Evolutionary conservation across 1,140 invertebrate species (phyloP).

Genomic region (Eulimnadia texana): DNA sequence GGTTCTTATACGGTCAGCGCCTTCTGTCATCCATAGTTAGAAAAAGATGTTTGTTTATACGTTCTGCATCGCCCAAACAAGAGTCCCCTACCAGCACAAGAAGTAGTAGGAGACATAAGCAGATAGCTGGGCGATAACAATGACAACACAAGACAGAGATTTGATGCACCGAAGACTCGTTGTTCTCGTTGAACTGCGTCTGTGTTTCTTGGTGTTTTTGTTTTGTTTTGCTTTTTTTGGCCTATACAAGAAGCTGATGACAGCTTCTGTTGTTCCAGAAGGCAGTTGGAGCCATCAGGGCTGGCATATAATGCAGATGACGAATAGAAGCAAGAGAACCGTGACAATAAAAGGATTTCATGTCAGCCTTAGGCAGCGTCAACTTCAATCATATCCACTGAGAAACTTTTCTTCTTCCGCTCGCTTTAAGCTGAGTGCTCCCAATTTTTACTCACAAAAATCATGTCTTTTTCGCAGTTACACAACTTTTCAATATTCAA

Average conservation of each 20-base stretch:
- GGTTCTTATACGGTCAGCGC: not conserved
- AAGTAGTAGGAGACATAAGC: no score
- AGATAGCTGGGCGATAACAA: no score
- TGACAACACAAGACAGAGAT: no score
- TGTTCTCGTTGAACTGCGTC: not conserved
- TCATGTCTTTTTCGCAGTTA: no score
- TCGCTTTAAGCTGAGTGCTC: not conserved
- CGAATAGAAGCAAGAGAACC: not conserved
- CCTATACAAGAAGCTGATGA: not conserved
- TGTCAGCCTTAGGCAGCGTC: not conserved
- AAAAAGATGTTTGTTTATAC: not conserved
- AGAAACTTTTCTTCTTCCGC: not conserved
- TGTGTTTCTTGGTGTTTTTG: not conserved
- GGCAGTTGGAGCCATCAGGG: not conserved
- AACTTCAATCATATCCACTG: not conserved
- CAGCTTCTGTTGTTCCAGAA: not conserved
- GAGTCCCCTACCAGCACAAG: no score
- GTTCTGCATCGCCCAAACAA: no score
- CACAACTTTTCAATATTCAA: no score
- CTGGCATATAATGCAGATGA: not conserved
- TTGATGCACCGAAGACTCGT: no score
- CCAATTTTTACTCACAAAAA: not conserved
- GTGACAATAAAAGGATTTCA: not conserved
- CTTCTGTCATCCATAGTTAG: not conserved
- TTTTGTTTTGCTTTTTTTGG: not conserved